Evolutionary conservation across 2,113 vertebrate genomes (phyloP).

Genomic region (Cichladusa arquata): DNA sequence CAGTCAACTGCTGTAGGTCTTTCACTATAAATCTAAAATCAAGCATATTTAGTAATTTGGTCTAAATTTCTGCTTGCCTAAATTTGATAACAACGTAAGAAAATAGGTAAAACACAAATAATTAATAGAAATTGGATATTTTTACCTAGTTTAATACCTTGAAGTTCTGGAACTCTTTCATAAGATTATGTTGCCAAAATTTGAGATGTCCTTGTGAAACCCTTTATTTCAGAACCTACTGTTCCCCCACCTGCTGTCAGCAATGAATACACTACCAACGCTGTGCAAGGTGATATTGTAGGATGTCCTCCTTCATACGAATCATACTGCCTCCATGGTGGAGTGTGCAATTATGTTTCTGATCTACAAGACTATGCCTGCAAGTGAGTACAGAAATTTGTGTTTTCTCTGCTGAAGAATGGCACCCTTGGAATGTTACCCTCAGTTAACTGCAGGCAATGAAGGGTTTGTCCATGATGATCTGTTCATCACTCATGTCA

Average conservation of each 20-base stretch:
- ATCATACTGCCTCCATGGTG: conserved; percentile 86
- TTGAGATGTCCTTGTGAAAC: neutral
- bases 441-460: neutral
- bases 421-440: neutral
- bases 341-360: conserved; percentile 85
- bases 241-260: neutral
- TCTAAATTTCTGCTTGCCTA: neutral
- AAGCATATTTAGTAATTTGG: neutral
- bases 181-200: neutral
- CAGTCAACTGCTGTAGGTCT: neutral
- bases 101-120: neutral
- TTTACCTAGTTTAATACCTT: neutral
- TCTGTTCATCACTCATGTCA: neutral
- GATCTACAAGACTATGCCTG: conserved; percentile 84
- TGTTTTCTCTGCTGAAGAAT: neutral
- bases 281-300: conserved; percentile 22
- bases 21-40: neutral
- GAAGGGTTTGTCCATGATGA: neutral
- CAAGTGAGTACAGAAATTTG: conserved; percentile 79
- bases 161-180: neutral
- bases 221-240: conserved; percentile 65
- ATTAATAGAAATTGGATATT: neutral
- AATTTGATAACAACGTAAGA: neutral
- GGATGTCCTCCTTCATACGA: conserved; percentile 80
- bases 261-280: conserved; percentile 33